Conservation (phyloP, 2,113 vertebrate species). For the Entomyzon cyanotis region DNA sequence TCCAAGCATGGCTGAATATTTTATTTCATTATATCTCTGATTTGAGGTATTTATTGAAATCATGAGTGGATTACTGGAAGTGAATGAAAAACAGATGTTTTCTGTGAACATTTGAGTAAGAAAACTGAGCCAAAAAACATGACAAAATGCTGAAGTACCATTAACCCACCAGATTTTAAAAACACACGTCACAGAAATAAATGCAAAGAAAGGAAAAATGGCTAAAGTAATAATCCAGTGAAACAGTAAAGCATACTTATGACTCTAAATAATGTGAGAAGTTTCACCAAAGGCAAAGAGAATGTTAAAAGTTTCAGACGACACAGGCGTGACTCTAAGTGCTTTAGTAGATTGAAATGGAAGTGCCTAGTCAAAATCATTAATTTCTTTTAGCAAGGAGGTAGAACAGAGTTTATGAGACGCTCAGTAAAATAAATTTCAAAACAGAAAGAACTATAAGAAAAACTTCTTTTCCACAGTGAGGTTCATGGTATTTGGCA, state of each 20-base stretch:
- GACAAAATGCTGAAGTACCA: background rate
- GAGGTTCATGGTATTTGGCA: background rate
- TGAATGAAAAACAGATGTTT: background rate
- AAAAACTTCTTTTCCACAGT: background rate
- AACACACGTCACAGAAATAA: background rate
- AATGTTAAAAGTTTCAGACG: background rate
- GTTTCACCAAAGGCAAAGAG: background rate
- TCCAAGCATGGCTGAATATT: background rate
- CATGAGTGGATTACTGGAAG: background rate
- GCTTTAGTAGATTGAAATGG: background rate
- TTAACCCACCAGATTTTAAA: background rate
- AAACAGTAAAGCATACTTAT: background rate
- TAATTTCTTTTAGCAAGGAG: background rate
- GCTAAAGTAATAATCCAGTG: background rate
- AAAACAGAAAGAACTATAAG: background rate
- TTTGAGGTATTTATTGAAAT: background rate
- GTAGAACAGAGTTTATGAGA: background rate
- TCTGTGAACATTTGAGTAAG: background rate
- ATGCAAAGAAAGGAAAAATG: background rate
- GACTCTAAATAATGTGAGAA: background rate
- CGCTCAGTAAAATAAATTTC: background rate
- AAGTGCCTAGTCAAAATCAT: background rate
- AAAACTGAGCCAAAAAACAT: background rate
- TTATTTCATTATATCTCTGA: background rate
- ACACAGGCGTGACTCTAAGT: background rate